Conservation (phyloP, 2,113 vertebrate genomes). For the Salvator merianae region DNA sequence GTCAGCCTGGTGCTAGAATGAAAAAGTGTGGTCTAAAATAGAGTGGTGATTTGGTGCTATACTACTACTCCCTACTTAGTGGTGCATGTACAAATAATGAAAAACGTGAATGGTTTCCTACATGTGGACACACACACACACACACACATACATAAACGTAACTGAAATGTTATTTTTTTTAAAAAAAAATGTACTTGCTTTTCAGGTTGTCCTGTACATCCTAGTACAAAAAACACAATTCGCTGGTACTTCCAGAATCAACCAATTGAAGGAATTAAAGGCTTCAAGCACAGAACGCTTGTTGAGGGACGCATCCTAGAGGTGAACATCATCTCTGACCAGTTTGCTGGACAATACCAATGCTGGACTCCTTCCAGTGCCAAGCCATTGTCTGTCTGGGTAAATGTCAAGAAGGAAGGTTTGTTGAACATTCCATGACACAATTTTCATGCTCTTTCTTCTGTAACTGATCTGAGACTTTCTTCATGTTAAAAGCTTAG, state of each 20-base stretch:
- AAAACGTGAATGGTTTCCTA: not conserved
- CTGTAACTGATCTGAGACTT: conserved; percentile 34
- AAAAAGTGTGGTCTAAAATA: not conserved
- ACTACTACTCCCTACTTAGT: no score
- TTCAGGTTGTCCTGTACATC: conserved; percentile 74
- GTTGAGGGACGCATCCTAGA: conserved; percentile 80
- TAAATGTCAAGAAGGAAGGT: conserved; percentile 78
- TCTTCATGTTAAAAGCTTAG: not conserved
- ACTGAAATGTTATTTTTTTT: not conserved
- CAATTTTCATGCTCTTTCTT: conserved; percentile 48
- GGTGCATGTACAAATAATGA: not conserved
- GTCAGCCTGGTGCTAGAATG: not conserved
- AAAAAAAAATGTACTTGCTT: conserved; percentile 11
- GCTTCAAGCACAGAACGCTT: conserved; percentile 70
- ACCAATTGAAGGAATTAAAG: conserved; percentile 64
- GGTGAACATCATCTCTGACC: conserved; percentile 74
- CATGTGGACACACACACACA: no score
- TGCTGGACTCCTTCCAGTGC: conserved; percentile 72
- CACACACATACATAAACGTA: no score
- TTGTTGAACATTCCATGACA: conserved; percentile 63
- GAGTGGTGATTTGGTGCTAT: not conserved
- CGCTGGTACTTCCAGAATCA: conserved; percentile 77
- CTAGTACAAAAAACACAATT: conserved; percentile 70
- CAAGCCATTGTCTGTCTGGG: conserved; percentile 77
- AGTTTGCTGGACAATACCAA: conserved; percentile 73